These are phyloP conservation scores for Philonicus albiceps DNA, from an alignment of 2,888 invertebrate genomes.

Conservation along the genomic window DNA sequence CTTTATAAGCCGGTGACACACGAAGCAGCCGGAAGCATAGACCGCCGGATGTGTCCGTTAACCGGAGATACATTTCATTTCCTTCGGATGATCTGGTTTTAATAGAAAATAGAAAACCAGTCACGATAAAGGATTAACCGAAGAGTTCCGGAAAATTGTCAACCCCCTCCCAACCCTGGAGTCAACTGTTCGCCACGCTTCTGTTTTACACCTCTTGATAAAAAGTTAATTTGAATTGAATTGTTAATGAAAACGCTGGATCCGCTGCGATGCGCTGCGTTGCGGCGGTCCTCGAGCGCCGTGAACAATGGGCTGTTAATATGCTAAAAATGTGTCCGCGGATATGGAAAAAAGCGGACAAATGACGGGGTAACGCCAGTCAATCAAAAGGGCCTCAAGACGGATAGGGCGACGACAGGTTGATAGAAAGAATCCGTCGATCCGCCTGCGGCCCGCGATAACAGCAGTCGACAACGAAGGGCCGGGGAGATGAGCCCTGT, in stretches of 20 bases:
- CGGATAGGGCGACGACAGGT: constrained; percentile 18
- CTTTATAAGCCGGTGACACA: not conserved
- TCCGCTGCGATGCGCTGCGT: not conserved
- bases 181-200: not conserved
- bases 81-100: not conserved
- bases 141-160: not conserved
- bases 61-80: constrained; percentile 39
- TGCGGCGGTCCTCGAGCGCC: not conserved
- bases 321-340: constrained; percentile 17
- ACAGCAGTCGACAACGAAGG: not conserved
- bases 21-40: not conserved
- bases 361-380: constrained; percentile 35
- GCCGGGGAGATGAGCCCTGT: not conserved
- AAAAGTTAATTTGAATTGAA: not conserved
- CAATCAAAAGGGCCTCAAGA: constrained; percentile 29
- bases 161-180: not conserved
- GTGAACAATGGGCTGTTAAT: not conserved
- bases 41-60: not conserved
- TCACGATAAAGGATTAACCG: not conserved
- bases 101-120: not conserved
- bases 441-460: constrained; percentile 6
- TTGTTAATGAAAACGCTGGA: not conserved
- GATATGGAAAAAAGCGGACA: constrained; percentile 2
- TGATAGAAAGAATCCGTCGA: constrained; percentile 2
- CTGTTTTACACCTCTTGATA: not conserved